Conservation (phyloP, 1,140 invertebrate genomes). For the Nephila pilipes region DNA sequence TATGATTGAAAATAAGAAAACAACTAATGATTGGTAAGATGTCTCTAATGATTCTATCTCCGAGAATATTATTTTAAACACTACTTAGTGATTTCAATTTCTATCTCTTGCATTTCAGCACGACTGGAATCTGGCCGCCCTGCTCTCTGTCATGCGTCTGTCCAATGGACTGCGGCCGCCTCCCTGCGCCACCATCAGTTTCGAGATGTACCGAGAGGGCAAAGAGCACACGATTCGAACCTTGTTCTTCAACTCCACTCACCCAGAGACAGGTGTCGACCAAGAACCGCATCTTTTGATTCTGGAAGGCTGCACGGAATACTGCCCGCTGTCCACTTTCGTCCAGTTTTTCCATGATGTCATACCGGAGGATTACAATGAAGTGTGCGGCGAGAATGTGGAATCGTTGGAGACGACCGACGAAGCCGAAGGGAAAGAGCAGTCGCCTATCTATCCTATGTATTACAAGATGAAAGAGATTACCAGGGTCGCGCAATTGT, state of each 20-base stretch:
- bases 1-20: too few relatives aligned
- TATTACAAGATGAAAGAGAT: background rate
- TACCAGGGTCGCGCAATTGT: background rate
- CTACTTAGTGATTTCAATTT: too few relatives aligned
- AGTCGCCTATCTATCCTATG: background rate
- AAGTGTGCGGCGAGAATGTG: background rate
- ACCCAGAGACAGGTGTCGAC: background rate
- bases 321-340: slow-evolving; percentile 5
- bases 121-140: slow-evolving; percentile 43
- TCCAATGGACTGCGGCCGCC: slow-evolving; percentile 4
- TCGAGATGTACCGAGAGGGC: slow-evolving; percentile 3
- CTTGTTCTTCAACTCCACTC: slow-evolving; percentile 7
- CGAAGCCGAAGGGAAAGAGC: background rate
- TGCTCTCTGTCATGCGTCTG: background rate
- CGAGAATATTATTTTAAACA: too few relatives aligned
- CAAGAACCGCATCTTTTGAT: background rate
- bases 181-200: slow-evolving; percentile 6
- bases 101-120: background rate
- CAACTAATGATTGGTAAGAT: too few relatives aligned
- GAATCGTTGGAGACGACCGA: background rate
- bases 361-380: background rate
- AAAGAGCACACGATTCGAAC: background rate
- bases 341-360: background rate
- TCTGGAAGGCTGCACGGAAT: background rate
- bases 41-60: too few relatives aligned